Conservation (phyloP, 2,113 vertebrate genomes). For the Argyrosomus japonicus region DNA sequence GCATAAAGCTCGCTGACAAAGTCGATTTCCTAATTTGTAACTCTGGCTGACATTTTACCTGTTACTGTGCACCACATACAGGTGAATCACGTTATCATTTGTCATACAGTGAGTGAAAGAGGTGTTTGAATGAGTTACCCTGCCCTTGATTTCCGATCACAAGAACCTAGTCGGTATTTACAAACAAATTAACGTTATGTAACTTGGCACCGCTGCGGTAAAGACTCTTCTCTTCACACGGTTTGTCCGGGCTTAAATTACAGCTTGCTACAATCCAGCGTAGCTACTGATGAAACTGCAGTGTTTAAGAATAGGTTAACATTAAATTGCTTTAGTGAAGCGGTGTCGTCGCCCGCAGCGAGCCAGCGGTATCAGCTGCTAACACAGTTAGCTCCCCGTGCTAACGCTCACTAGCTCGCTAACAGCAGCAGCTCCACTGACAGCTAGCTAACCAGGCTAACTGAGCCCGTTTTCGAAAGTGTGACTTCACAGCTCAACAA, state of each 20-base stretch:
- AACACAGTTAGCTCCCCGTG: slow-evolving; percentile 37
- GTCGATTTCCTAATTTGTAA: slow-evolving; percentile 30
- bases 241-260: not conserved
- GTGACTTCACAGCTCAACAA: not conserved
- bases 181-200: slow-evolving; percentile 72
- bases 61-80: not conserved
- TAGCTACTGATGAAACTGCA: rapidly evolving
- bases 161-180: slow-evolving; percentile 62
- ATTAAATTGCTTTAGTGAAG: rapidly evolving
- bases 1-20: slow-evolving; percentile 47
- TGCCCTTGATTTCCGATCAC: slow-evolving; percentile 19
- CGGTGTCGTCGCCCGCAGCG: not conserved
- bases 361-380: not conserved
- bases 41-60: slow-evolving; percentile 32
- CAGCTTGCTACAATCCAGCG: not conserved
- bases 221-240: not conserved
- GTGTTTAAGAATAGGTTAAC: not conserved
- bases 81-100: not conserved
- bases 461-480: slow-evolving; percentile 47
- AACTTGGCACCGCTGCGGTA: slow-evolving; percentile 60
- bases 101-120: not conserved
- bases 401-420: slow-evolving; percentile 35
- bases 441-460: slow-evolving; percentile 75
- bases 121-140: slow-evolving; percentile 2
- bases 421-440: slow-evolving; percentile 53